A percentile compares a stretch with the other conserved stretches of the same genome.
Conservation (phyloP, 1,140 invertebrate species). For the Anastrepha ludens region DNA sequence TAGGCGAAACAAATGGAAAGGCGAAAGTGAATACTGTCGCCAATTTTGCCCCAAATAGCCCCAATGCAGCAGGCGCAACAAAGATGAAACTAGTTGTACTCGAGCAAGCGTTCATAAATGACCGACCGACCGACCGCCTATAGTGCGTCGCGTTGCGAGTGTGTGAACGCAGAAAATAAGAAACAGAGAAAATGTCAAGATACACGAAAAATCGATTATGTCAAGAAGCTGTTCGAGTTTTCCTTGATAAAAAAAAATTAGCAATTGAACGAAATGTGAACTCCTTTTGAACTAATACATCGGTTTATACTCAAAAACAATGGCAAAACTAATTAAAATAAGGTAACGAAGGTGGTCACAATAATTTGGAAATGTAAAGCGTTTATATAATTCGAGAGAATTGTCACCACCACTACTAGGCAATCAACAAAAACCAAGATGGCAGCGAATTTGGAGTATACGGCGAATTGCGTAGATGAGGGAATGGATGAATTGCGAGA, state of each 20-base stretch:
- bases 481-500: constrained; percentile 14
- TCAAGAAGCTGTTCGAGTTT: not conserved
- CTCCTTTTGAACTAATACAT: not conserved
- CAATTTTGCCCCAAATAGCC: constrained; percentile 25
- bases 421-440: constrained; percentile 29
- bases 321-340: not conserved
- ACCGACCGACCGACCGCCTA: constrained; percentile 59
- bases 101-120: constrained; percentile 58
- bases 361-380: not conserved
- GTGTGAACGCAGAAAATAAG: constrained; percentile 61
- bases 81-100: constrained; percentile 58
- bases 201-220: constrained; percentile 32
- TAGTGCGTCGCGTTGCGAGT: constrained; percentile 60
- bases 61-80: constrained; percentile 54
- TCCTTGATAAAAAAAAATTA: not conserved
- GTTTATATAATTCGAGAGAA: constrained; percentile 34
- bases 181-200: constrained; percentile 27
- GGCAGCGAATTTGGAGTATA: constrained; percentile 41
- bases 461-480: constrained; percentile 27
- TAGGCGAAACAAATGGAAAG: constrained; percentile 1
- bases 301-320: not conserved
- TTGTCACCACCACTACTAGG: not conserved
- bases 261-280: not conserved
- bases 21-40: constrained; percentile 10
- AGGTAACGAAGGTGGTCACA: not conserved